A percentile compares a stretch with the other conserved stretches of the same genome.
Evolutionary conservation across 2,113 vertebrate species (phyloP).

Genomic region (Coptodon bakossiorum): DNA sequence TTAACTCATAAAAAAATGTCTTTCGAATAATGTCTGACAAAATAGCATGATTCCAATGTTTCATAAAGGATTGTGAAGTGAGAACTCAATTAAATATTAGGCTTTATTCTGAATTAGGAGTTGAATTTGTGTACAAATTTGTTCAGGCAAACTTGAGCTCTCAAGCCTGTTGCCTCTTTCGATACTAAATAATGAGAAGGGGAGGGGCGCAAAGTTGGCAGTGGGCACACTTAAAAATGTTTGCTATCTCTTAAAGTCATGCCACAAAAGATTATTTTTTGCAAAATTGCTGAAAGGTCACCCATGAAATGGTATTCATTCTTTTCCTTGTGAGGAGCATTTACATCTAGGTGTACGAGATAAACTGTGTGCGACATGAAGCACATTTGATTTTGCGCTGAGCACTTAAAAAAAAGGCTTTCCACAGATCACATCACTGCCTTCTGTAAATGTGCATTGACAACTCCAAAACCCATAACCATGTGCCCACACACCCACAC

Average conservation of each 20-base stretch:
- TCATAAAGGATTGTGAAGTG: not conserved
- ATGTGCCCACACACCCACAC: constrained; percentile 27
- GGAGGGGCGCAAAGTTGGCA: not conserved
- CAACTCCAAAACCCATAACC: constrained; percentile 42
- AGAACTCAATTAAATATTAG: not conserved
- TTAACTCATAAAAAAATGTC: not conserved
- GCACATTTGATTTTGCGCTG: constrained; percentile 39
- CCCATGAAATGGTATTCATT: constrained; percentile 39
- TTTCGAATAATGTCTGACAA: not conserved
- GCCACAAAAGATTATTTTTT: constrained; percentile 11
- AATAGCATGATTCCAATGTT: not conserved
- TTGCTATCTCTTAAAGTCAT: constrained; percentile 19
- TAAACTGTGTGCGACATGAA: constrained; percentile 27
- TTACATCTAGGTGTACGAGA: not conserved
- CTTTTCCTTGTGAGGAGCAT: not conserved
- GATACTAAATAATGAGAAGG: constrained; percentile 11
- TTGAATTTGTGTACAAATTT: not conserved
- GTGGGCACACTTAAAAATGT: not conserved
- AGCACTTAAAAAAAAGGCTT: constrained; percentile 10
- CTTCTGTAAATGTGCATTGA: constrained; percentile 50
- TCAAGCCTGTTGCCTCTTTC: constrained; percentile 15
- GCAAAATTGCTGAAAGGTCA: constrained; percentile 35
- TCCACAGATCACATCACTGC: constrained; percentile 16
- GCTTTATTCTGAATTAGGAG: not conserved
- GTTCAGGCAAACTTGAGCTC: not conserved